Percentiles rank a stretch among this genome's conserved stretches.
Conservation (phyloP, 2,888 invertebrate species). For the Biston betularia region DNA sequence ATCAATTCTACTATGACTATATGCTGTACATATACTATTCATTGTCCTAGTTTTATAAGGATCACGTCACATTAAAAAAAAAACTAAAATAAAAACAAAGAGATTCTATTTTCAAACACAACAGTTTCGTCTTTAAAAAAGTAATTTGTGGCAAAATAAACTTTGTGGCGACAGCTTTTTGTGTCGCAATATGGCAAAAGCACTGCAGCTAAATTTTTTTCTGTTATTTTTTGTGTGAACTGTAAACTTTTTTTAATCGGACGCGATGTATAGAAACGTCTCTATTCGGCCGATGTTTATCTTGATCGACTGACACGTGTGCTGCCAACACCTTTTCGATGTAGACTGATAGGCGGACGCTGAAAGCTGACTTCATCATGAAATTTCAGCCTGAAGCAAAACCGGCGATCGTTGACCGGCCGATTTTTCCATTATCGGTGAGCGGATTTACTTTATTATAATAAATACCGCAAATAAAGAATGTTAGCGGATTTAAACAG, state of each 20-base stretch:
- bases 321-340: slow-evolving; percentile 4
- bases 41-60: slow-evolving; percentile 15
- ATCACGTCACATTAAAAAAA: slow-evolving; percentile 5
- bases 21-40: slow-evolving; percentile 21
- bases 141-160: neutral
- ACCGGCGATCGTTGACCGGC: slow-evolving; percentile 23
- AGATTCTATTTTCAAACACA: slow-evolving; percentile 19
- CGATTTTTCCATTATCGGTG: slow-evolving; percentile 35
- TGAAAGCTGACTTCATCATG: slow-evolving; percentile 14
- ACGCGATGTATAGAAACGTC: neutral
- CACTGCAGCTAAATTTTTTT: neutral
- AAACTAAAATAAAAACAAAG: neutral
- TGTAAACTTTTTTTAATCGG: neutral
- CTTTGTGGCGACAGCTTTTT: too few relatives aligned
- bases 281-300: slow-evolving; percentile 6
- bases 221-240: neutral
- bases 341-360: slow-evolving; percentile 21
- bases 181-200: neutral
- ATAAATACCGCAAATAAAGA: slow-evolving; percentile 24
- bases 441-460: slow-evolving; percentile 16
- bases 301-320: slow-evolving; percentile 20
- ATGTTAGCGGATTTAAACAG: slow-evolving; percentile 1
- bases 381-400: slow-evolving; percentile 13
- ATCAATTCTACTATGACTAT: slow-evolving; percentile 24
- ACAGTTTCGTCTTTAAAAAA: neutral